Conservation (phyloP, 1,140 invertebrate genomes). For the Drosophila repleta region DNA sequence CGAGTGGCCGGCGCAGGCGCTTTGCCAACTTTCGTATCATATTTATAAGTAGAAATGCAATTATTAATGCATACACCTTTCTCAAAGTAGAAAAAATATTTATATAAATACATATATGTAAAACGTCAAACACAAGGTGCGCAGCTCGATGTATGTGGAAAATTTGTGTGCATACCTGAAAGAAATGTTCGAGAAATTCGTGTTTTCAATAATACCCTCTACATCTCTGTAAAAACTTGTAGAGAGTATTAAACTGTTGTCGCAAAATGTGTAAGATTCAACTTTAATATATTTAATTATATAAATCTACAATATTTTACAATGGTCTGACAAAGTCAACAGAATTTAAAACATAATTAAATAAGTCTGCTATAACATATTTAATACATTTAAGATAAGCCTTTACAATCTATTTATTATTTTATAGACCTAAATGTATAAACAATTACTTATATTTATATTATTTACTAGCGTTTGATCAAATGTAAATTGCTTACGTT, state of each 20-base stretch:
- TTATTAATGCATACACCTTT: constrained; percentile 55
- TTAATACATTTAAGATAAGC: too few species aligned
- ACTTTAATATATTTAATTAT: too few species aligned
- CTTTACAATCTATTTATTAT: too few species aligned
- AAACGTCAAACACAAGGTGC: constrained; percentile 50
- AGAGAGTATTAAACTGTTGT: neutral
- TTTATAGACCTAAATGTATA: too few species aligned
- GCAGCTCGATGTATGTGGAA: constrained; percentile 16
- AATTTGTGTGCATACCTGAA: constrained; percentile 14
- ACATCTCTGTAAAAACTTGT: neutral
- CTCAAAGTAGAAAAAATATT: constrained; percentile 3
- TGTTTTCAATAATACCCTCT: constrained; percentile 27
- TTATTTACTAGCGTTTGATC: too few species aligned
- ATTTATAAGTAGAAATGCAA: constrained; percentile 74
- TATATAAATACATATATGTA: constrained; percentile 17
- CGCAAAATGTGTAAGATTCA: too few species aligned
- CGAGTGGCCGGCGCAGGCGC: constrained; percentile 50
- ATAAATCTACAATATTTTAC: too few species aligned
- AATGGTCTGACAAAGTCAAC: too few species aligned
- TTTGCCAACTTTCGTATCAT: constrained; percentile 56
- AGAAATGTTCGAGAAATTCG: constrained; percentile 24
- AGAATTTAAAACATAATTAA: too few species aligned
- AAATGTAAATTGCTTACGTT: too few species aligned
- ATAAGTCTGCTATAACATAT: too few species aligned
- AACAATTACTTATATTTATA: too few species aligned